Percentiles rank a stretch among this genome's conserved stretches.
Conservation (phyloP, 2,797 vertebrate genomes). For the Chiloscyllium punctatum region DNA sequence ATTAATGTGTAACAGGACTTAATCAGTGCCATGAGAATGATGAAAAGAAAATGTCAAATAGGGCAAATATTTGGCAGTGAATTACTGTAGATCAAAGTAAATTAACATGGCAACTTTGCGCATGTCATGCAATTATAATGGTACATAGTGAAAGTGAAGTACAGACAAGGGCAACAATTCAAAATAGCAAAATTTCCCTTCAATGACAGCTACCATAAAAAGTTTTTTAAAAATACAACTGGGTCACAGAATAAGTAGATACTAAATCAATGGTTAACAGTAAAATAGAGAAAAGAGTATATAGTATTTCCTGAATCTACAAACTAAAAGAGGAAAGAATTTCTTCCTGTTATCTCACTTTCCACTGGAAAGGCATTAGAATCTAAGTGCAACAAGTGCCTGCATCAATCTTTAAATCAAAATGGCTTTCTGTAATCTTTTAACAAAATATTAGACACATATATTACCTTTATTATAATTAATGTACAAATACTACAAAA, state of each 20-base stretch:
- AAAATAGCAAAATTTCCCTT: not conserved
- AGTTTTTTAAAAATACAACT: not conserved
- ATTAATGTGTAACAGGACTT: not conserved
- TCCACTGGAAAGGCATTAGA: not conserved
- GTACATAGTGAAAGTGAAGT: not conserved
- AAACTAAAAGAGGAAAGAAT: constrained; percentile 1
- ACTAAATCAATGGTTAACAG: constrained; percentile 9
- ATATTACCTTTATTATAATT: not conserved
- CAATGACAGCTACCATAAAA: not conserved
- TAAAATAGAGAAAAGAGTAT: not conserved
- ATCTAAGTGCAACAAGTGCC: not conserved
- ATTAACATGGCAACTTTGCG: not conserved
- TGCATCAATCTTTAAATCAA: not conserved
- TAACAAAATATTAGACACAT: not conserved
- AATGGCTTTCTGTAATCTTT: not conserved
- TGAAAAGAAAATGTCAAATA: not conserved
- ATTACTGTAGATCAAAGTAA: not conserved
- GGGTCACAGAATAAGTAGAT: not conserved
- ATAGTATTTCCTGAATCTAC: not conserved
- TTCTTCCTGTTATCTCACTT: not conserved
- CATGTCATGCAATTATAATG: not conserved
- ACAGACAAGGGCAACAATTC: not conserved
- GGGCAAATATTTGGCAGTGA: not conserved
- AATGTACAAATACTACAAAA: not conserved
- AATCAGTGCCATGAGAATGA: not conserved